A percentile compares a stretch with the other conserved stretches of the same genome.
Evolutionary conservation across 1,140 invertebrate genomes (phyloP).

Genomic region (Sitobion miscanthi): DNA sequence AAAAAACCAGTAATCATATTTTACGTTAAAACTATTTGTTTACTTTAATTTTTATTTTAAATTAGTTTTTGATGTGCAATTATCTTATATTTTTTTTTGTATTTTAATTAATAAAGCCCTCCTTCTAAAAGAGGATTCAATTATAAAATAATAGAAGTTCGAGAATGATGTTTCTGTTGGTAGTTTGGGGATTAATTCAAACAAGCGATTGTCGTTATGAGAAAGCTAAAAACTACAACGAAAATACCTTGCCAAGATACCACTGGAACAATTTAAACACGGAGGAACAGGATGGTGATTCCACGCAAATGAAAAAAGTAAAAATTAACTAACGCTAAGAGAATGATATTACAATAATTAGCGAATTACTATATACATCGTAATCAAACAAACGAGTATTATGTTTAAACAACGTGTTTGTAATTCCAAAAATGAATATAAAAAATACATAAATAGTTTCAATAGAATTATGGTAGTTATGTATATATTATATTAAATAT

Average conservation of each 20-base stretch:
- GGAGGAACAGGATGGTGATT: neutral
- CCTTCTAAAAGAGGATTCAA: neutral
- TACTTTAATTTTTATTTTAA: neutral
- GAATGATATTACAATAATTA: neutral
- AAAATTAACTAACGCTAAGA: neutral
- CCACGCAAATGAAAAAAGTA: neutral
- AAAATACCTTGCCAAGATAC: neutral
- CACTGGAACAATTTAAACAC: neutral
- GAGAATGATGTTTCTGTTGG: slow-evolving; percentile 7
- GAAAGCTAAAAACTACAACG: neutral
- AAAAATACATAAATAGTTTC: neutral
- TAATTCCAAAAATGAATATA: neutral
- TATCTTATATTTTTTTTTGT: neutral
- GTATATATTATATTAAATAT: neutral
- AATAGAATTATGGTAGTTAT: neutral
- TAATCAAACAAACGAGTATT: neutral
- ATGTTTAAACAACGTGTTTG: neutral
- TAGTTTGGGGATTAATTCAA: neutral
- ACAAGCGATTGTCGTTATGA: neutral
- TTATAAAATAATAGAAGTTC: slow-evolving; percentile 6
- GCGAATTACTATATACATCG: neutral
- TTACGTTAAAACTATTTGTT: neutral
- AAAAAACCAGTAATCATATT: neutral
- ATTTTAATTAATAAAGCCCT: slow-evolving; percentile 2
- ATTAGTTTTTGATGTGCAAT: neutral